Conservation (phyloP, 1,140 invertebrate species). For the Eulimnadia texana region DNA sequence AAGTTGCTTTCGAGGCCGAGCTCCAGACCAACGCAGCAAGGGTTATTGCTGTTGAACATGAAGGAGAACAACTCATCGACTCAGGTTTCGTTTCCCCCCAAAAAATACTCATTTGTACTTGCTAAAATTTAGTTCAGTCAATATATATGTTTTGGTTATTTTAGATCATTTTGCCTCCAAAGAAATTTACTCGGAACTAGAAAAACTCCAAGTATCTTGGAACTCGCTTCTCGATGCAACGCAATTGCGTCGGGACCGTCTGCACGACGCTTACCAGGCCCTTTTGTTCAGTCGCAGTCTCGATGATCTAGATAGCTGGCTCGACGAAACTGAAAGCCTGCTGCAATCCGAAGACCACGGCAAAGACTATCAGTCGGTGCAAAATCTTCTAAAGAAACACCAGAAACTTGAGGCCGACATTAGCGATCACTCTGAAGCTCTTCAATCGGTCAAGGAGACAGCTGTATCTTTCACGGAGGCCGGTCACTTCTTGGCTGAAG, state of each 20-base stretch:
- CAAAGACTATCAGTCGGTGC: conserved; percentile 60
- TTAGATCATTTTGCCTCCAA: conserved; percentile 63
- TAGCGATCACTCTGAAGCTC: conserved; percentile 56
- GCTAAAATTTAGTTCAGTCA: no score
- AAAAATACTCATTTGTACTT: not conserved
- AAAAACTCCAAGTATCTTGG: conserved; percentile 72
- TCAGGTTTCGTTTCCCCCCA: conserved; percentile 32
- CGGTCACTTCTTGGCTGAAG: conserved; percentile 72
- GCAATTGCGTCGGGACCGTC: conserved; percentile 66
- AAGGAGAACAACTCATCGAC: conserved; percentile 74
- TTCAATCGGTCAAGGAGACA: conserved; percentile 59
- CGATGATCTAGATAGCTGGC: conserved; percentile 79
- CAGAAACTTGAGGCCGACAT: conserved; percentile 67
- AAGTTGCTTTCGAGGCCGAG: conserved; percentile 89
- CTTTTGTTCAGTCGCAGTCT: conserved; percentile 65
- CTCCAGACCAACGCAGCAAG: conserved; percentile 73
- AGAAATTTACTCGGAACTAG: conserved; percentile 67
- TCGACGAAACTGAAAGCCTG: conserved; percentile 70
- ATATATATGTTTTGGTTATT: no score
- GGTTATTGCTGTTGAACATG: conserved; percentile 61
- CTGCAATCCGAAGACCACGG: conserved; percentile 69
- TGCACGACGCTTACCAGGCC: conserved; percentile 77
- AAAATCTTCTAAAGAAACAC: conserved; percentile 70
- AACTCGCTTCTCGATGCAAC: conserved; percentile 56
- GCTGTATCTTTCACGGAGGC: conserved; percentile 53